phyloP scores from a whole-genome alignment of 2,113 vertebrate species.

The Gulo gulo region DNA sequence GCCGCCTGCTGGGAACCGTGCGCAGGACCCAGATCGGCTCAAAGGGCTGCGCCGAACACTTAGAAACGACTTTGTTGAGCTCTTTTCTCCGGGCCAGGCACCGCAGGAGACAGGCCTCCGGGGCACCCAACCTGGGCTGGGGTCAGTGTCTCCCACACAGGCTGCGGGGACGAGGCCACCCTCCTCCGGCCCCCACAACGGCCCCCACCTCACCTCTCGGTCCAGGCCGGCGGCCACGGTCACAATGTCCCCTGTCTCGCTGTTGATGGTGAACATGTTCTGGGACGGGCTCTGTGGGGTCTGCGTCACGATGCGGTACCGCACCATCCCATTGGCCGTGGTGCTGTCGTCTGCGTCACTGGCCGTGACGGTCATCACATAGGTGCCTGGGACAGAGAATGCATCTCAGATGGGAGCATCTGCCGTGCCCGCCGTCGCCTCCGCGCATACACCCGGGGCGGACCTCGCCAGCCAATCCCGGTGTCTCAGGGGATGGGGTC shows the following conservation, averaged over 20 bases:
- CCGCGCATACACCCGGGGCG: fast-evolving
- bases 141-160: background rate
- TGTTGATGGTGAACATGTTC: constrained; percentile 98
- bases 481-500: fast-evolving
- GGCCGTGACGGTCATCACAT: constrained; percentile 95
- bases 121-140: background rate
- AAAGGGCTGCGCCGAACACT: fast-evolving
- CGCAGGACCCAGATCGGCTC: fast-evolving
- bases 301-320: constrained; percentile 95
- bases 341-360: constrained; percentile 94
- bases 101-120: fast-evolving
- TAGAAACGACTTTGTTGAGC: fast-evolving
- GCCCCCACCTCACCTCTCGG: constrained; percentile 88
- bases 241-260: constrained; percentile 94
- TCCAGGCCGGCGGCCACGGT: constrained; percentile 96
- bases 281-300: constrained; percentile 94
- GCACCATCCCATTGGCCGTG: constrained; percentile 96
- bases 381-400: constrained; percentile 85
- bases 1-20: background rate
- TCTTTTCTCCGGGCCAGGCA: fast-evolving
- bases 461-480: fast-evolving
- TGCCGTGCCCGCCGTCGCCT: fast-evolving
- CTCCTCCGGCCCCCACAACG: fast-evolving
- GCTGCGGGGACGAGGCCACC: background rate
- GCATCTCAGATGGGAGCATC: fast-evolving